These are phyloP conservation scores for Antheraea pernyi DNA, from an alignment of 1,140 invertebrate genomes.

Conservation along the genomic window DNA sequence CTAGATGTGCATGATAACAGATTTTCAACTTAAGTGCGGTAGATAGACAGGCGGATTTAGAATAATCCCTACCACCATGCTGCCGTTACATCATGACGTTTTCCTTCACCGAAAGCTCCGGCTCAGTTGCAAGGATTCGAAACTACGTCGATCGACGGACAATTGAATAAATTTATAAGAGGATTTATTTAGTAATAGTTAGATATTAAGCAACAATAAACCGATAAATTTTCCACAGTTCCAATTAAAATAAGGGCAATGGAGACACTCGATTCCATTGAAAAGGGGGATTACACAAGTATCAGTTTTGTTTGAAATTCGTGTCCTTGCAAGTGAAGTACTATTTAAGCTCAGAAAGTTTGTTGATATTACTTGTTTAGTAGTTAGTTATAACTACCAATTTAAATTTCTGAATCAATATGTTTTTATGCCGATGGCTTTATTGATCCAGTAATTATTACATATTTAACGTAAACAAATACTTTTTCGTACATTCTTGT, in stretches of 20 bases:
- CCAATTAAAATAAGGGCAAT: slow-evolving; percentile 28
- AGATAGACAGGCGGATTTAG: no score
- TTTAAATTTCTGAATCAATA: neutral
- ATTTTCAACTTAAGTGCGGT: no score
- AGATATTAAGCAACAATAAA: neutral
- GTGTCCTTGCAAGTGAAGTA: slow-evolving; percentile 34
- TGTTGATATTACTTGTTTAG: slow-evolving; percentile 20
- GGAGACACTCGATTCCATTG: slow-evolving; percentile 34
- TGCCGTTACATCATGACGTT: no score
- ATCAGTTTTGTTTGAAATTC: slow-evolving; percentile 39
- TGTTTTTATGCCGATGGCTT: neutral
- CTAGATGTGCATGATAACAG: no score
- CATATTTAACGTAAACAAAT: neutral
- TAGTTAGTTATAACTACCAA: slow-evolving; percentile 9
- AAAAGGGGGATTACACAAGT: slow-evolving; percentile 33
- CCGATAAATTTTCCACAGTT: neutral
- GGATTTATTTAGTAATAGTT: neutral
- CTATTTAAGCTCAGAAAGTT: slow-evolving; percentile 26
- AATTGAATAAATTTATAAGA: neutral
- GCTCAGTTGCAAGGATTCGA: no score
- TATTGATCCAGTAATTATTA: neutral
- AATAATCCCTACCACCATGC: no score
- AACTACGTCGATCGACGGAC: no score
- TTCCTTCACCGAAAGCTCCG: no score
- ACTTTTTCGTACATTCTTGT: neutral